Percentiles rank a stretch among this genome's conserved stretches.
These are phyloP conservation scores for Macrosteles quadrilineatus DNA, from an alignment of 1,140 invertebrate genomes.

Conservation along the genomic window DNA sequence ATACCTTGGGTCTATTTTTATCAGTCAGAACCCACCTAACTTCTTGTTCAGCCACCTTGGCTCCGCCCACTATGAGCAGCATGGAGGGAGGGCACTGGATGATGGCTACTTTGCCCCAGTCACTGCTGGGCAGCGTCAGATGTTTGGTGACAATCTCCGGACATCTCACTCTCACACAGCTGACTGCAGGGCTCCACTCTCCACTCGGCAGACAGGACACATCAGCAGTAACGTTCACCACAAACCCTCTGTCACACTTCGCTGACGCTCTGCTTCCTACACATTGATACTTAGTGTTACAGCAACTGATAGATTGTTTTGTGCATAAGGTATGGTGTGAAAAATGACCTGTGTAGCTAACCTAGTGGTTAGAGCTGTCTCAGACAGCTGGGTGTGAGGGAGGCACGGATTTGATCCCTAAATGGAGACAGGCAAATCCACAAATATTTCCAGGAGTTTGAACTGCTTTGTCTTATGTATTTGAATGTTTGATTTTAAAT, in stretches of 20 bases:
- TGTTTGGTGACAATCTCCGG: not conserved
- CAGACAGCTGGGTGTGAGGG: no score
- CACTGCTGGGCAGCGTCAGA: slow-evolving; percentile 2
- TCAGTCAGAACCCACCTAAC: not conserved
- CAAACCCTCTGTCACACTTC: slow-evolving; percentile 12
- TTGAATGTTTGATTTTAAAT: no score
- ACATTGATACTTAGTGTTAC: no score
- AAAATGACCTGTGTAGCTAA: no score
- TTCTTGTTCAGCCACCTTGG: not conserved
- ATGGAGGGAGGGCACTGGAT: not conserved
- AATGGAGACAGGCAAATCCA: no score
- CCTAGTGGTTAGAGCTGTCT: no score
- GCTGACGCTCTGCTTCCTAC: not conserved
- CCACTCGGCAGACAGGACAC: not conserved
- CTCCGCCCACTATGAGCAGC: not conserved
- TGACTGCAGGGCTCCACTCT: not conserved
- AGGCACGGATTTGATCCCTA: no score
- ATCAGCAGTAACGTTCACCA: not conserved
- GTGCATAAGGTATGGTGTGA: no score
- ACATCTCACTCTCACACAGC: slow-evolving; percentile 2
- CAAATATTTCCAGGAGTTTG: no score
- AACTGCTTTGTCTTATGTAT: no score
- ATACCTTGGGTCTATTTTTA: no score
- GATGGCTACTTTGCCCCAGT: slow-evolving; percentile 22
- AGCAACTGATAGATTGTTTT: no score